These are phyloP conservation scores for Myotis yumanensis DNA, from an alignment of 2,113 vertebrate genomes.

Conservation along the genomic window DNA sequence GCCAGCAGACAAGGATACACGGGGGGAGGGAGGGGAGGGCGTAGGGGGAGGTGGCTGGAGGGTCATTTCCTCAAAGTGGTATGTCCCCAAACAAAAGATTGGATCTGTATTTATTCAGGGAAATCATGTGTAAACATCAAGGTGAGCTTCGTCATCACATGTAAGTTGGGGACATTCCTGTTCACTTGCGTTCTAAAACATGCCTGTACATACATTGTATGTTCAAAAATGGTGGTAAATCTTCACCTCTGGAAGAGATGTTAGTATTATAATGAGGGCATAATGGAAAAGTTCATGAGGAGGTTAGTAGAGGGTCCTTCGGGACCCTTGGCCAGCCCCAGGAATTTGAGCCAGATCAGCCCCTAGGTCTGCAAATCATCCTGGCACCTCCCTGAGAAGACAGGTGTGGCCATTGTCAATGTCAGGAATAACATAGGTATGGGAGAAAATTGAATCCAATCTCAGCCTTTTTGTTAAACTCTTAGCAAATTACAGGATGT, in stretches of 20 bases:
- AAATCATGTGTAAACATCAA: background rate
- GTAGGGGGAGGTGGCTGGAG: background rate
- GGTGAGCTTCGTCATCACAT: background rate
- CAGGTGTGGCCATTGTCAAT: background rate
- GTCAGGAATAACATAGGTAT: background rate
- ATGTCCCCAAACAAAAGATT: background rate
- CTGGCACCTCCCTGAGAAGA: background rate
- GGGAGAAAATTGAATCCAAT: background rate
- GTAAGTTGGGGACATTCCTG: background rate
- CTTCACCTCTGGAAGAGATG: background rate
- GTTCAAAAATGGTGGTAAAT: background rate
- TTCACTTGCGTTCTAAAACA: background rate
- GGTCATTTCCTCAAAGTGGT: background rate
- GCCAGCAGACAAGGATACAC: background rate
- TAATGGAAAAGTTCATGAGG: background rate
- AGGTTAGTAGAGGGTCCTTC: background rate
- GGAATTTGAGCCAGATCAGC: background rate
- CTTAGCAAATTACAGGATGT: background rate
- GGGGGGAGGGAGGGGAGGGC: accelerated
- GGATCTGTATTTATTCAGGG: background rate
- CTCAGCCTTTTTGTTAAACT: background rate
- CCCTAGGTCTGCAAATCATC: background rate
- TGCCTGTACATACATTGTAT: background rate
- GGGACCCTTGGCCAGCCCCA: background rate
- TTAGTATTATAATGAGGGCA: background rate